These are phyloP conservation scores for Dendrocincla tyrannina DNA, from an alignment of 2,797 vertebrate species.

Conservation along the genomic window DNA sequence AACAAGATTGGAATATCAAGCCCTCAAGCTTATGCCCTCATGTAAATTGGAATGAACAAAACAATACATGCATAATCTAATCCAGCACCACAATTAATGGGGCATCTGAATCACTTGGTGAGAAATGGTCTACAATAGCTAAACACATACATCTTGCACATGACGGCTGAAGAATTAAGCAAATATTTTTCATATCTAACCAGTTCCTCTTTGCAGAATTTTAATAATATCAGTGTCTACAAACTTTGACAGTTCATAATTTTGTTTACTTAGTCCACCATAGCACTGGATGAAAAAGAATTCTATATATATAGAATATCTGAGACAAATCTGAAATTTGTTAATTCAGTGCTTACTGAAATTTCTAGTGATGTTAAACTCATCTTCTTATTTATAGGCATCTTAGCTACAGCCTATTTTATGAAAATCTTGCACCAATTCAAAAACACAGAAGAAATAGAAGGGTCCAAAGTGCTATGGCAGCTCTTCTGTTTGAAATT, in stretches of 20 bases:
- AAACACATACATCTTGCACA: not conserved
- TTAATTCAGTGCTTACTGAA: not conserved
- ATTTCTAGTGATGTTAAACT: not conserved
- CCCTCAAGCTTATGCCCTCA: not conserved
- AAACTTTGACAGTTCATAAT: not conserved
- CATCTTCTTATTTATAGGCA: not conserved
- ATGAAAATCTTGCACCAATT: not conserved
- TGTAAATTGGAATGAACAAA: not conserved
- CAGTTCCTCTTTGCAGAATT: not conserved
- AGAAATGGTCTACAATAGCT: not conserved
- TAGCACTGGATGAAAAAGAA: not conserved
- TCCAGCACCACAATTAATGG: not conserved
- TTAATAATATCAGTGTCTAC: not conserved
- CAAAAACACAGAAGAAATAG: not conserved
- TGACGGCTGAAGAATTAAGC: not conserved
- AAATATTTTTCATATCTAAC: constrained; percentile 12
- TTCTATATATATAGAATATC: not conserved
- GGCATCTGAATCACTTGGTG: not conserved
- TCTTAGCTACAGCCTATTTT: not conserved
- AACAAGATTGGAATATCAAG: not conserved
- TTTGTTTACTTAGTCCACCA: not conserved
- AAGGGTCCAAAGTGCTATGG: not conserved
- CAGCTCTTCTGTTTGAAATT: constrained; percentile 25
- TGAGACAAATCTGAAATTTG: not conserved
- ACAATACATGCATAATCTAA: not conserved